These are phyloP conservation scores for Apis laboriosa DNA, from an alignment of 1,140 invertebrate species.

Conservation along the genomic window DNA sequence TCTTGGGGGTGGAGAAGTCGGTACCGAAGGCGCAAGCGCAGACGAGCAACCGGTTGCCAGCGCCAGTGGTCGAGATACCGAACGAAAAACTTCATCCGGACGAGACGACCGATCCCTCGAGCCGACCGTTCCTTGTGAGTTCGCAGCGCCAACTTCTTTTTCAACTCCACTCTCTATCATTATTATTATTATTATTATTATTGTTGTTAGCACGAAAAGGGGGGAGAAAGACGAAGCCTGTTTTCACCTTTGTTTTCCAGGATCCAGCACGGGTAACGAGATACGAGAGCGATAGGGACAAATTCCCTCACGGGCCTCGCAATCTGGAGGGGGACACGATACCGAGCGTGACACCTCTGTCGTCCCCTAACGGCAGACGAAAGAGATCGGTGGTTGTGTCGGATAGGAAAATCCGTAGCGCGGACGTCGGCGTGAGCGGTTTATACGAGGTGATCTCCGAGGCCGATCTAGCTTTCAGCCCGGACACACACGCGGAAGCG, in stretches of 20 bases:
- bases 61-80: conserved; percentile 74
- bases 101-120: conserved; percentile 66
- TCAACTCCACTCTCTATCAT: no score
- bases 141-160: no score
- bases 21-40: conserved; percentile 80
- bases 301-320: conserved; percentile 91
- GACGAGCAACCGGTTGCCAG: conserved; percentile 71
- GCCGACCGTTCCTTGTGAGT: conserved; percentile 74
- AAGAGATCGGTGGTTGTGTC: conserved; percentile 86
- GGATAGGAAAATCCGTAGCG: conserved; percentile 88
- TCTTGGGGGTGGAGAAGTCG: conserved; percentile 76
- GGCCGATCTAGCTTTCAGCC: conserved; percentile 94
- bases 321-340: conserved; percentile 83
- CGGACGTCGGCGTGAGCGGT: conserved; percentile 92
- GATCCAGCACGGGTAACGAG: conserved; percentile 81
- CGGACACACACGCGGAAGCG: conserved; percentile 88
- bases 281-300: conserved; percentile 83
- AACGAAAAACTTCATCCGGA: conserved; percentile 65
- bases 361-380: conserved; percentile 71
- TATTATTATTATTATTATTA: no score
- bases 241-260: conserved; percentile 66
- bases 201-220: background rate
- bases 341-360: conserved; percentile 58
- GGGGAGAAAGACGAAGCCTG: background rate
- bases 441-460: conserved; percentile 96